Percentiles rank a stretch among this genome's conserved stretches.
Evolutionary conservation across 2,113 vertebrate species (phyloP).

Genomic region (Myotis lucifugus): DNA sequence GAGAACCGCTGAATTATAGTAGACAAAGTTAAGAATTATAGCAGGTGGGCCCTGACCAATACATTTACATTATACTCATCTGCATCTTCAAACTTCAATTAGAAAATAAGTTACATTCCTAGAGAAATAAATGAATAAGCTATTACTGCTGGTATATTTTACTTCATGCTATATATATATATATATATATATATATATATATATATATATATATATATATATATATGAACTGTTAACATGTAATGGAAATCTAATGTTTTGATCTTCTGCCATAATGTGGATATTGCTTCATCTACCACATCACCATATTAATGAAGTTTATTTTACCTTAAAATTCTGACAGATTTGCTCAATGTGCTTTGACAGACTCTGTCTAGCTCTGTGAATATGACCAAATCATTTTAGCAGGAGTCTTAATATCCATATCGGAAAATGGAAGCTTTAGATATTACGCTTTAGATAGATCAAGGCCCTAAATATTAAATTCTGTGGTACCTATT

Average conservation of each 20-base stretch:
- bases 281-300: neutral
- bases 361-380: neutral
- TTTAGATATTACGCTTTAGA: neutral
- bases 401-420: neutral
- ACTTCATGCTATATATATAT: neutral
- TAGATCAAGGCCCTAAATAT: neutral
- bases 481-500: neutral
- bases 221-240: neutral
- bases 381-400: neutral
- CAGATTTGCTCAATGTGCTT: neutral
- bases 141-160: neutral
- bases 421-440: neutral
- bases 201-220: neutral
- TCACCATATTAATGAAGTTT: neutral
- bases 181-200: neutral
- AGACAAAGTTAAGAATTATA: neutral
- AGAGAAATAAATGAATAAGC: neutral
- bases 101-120: neutral
- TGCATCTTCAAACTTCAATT: neutral
- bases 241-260: neutral
- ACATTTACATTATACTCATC: neutral
- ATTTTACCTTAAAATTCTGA: conserved; percentile 5
- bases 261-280: neutral
- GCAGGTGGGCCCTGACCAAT: neutral
- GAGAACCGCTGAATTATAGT: neutral